Evolutionary conservation across 2,113 vertebrate genomes (phyloP).

Genomic region (Pyrgilauda ruficollis): DNA sequence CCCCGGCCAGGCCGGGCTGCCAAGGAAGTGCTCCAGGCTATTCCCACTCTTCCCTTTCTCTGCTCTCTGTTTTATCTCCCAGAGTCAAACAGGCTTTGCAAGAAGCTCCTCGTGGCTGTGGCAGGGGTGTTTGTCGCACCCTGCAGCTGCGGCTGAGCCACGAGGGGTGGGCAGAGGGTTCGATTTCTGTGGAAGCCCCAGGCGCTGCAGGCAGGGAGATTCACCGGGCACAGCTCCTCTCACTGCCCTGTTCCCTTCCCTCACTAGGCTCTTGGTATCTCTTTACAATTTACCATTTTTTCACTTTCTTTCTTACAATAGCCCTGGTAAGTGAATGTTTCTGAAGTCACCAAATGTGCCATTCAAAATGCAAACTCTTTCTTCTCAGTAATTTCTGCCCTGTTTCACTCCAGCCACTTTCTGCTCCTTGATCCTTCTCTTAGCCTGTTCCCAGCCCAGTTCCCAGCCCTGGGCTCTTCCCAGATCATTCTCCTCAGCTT

Average conservation of each 20-base stretch:
- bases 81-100: accelerated
- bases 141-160: background rate
- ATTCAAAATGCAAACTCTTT: background rate
- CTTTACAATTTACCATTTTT: background rate
- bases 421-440: background rate
- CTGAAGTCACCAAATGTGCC: background rate
- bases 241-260: background rate
- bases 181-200: background rate
- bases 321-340: background rate
- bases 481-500: background rate
- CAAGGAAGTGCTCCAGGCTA: no score
- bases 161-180: background rate
- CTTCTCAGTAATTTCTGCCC: background rate
- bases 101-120: background rate
- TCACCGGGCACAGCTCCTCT: background rate
- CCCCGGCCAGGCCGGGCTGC: background rate
- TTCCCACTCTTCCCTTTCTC: background rate
- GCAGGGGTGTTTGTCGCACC: background rate
- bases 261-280: background rate
- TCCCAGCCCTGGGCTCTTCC: background rate
- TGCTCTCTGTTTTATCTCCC: background rate
- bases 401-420: background rate
- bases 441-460: background rate
- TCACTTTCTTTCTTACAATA: background rate
- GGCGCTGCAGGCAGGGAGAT: background rate